phyloP scores from a whole-genome alignment of 2,797 vertebrate species.

The Decapterus maruadsi region DNA sequence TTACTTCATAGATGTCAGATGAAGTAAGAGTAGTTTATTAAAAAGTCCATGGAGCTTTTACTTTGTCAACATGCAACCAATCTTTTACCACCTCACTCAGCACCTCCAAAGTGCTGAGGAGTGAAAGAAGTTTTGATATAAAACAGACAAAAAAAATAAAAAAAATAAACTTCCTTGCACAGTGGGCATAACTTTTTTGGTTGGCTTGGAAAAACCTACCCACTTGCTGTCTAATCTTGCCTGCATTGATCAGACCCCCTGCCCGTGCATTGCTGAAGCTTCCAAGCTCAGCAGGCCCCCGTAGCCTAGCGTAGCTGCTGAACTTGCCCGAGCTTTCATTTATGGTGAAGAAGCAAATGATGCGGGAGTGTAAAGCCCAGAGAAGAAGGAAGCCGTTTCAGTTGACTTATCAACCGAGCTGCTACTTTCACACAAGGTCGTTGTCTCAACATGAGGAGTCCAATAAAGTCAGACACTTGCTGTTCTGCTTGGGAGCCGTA shows the following conservation, averaged over 20 bases:
- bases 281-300: constrained; percentile 69
- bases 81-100: constrained; percentile 42
- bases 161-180: constrained; percentile 11
- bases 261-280: constrained; percentile 48
- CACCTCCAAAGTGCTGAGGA: constrained; percentile 43
- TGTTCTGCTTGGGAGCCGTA: constrained; percentile 58
- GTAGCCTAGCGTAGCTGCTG: constrained; percentile 43
- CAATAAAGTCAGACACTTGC: constrained; percentile 64
- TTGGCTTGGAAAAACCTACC: constrained; percentile 47
- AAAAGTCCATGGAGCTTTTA: constrained; percentile 53
- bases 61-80: constrained; percentile 51
- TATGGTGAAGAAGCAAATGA: constrained; percentile 65
- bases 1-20: constrained; percentile 51
- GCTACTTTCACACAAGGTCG: constrained; percentile 49
- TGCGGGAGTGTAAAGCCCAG: constrained; percentile 47
- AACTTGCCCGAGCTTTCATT: constrained; percentile 69
- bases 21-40: constrained; percentile 41
- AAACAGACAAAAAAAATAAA: background rate
- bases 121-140: constrained; percentile 32
- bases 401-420: constrained; percentile 68
- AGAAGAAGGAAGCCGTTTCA: constrained; percentile 65
- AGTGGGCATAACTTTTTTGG: constrained; percentile 45
- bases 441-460: constrained; percentile 57
- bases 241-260: constrained; percentile 75
- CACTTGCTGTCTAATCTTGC: constrained; percentile 67